Percentiles rank a stretch among this genome's conserved stretches.
These are phyloP conservation scores for Ormyrus labotus DNA, from an alignment of 2,888 invertebrate species.

Conservation along the genomic window DNA sequence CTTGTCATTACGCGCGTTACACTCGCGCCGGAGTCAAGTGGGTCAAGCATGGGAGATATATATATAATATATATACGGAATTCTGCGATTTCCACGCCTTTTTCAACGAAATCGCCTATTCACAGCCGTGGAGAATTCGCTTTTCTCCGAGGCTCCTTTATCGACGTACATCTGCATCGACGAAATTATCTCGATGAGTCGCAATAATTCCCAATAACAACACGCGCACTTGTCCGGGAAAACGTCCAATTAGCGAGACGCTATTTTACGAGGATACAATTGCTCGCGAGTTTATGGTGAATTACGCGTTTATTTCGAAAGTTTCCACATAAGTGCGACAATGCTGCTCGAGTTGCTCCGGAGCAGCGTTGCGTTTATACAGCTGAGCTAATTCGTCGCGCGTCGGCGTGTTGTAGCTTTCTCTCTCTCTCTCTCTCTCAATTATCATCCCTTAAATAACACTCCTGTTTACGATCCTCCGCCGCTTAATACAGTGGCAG, in stretches of 20 bases:
- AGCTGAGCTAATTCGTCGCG: constrained; percentile 57
- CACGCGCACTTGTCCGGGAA: too few species aligned
- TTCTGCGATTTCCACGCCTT: constrained; percentile 12
- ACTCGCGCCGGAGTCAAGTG: constrained; percentile 68
- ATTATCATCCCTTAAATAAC: constrained; percentile 73
- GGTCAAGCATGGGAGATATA: constrained; percentile 65
- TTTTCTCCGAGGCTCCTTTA: constrained; percentile 25
- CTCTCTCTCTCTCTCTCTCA: constrained; percentile 57
- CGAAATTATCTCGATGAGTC: neutral
- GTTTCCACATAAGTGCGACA: too few species aligned
- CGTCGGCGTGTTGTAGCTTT: constrained; percentile 55
- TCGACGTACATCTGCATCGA: constrained; percentile 34
- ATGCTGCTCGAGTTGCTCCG: too few species aligned
- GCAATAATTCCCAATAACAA: too few species aligned
- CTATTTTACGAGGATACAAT: too few species aligned
- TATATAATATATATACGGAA: constrained; percentile 2
- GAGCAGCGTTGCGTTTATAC: too few species aligned
- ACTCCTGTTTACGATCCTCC: constrained; percentile 70
- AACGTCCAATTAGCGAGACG: too few species aligned
- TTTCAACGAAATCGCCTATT: neutral
- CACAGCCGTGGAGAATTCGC: constrained; percentile 11
- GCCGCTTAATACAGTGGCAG: constrained; percentile 56
- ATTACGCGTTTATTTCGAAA: too few species aligned
- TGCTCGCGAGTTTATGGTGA: too few species aligned
- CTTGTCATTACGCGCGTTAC: constrained; percentile 69